Base-by-base conservation (phyloP, 2,797 vertebrate genomes). In the Phalanger gymnotis region DNA sequence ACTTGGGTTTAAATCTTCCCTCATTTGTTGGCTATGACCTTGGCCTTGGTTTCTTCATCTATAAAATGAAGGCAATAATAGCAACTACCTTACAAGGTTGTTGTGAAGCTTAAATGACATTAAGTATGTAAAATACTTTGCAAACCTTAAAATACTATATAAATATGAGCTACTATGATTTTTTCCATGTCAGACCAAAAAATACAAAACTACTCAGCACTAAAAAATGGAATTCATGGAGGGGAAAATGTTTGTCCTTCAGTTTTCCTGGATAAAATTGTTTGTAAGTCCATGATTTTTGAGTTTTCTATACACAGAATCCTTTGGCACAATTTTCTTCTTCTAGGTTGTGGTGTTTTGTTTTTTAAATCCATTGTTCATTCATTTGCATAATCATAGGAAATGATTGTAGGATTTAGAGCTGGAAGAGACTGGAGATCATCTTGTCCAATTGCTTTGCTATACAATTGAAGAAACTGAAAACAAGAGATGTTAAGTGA, bases 151-250 rank as follows among this genome's bases (percentile, higher is more conserved):
- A 73, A 73, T 73, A 14, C 34, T 73, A n/a, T 73, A 22, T 19
- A 73, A 73, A 73, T n/a, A 40, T 19, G 34, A 73, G 16, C 14
- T n/a, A 73, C 61, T 19, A 40, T 73, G 19, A 73, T 73, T 73
- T n/a, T n/a, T 73, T n/a, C 19, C 14, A 40, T 93, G 92, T 51
- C 58, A 87, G 92, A 94, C 91, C 98, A 92, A 91, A 98, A 98
- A 98, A 96, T 91, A 96, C 90, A 95, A 96, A 96, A 93, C 30
- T 96, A 92, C 40, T 30, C 40, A 97, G 54, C n/a, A 31, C 19
- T 94, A 96, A 96, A 98, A 97, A 51, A 57, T 90, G 90, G 94
- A 97, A 91, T 6, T 95, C 96, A 89, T 1, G 40, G 92, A 93
- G 58, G 90, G 40, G 95, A 93, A 98, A 97, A 92, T 0, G 16